A percentile compares a stretch with the other conserved stretches of the same genome.
Evolutionary conservation across 1,140 invertebrate species (phyloP).

Genomic region (Formica exsecta): DNA sequence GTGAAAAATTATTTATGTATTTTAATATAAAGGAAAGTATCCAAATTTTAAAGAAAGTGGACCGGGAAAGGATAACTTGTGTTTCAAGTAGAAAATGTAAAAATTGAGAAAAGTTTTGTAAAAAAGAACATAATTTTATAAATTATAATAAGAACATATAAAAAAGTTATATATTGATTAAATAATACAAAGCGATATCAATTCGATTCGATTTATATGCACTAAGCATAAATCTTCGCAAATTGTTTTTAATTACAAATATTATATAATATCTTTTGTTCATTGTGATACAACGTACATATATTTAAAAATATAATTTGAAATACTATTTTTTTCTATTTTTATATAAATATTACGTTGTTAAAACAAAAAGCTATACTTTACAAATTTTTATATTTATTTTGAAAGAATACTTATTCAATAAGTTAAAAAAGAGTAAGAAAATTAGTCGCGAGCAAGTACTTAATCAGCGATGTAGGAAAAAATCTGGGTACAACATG

Average conservation of each 20-base stretch:
- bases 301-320: conserved; percentile 3
- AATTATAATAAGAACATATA: not conserved
- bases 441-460: conserved; percentile 21
- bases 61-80: not conserved
- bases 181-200: not conserved
- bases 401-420: not conserved
- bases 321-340: too few species aligned
- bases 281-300: not conserved
- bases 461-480: conserved; percentile 19
- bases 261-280: not conserved
- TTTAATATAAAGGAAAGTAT: conserved; percentile 52
- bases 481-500: conserved; percentile 47
- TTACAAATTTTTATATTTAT: conserved; percentile 1
- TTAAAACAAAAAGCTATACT: not conserved
- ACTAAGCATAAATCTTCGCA: not conserved
- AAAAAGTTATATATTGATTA: not conserved
- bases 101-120: not conserved
- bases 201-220: not conserved
- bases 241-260: too few species aligned
- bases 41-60: conserved; percentile 21
- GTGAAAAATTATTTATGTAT: conserved; percentile 60
- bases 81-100: not conserved
- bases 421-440: not conserved
- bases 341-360: not conserved
- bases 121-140: not conserved